Evolutionary conservation across 1,140 invertebrate genomes (phyloP), one percentile per base, ranked within the genome.

Genomic region (Chironomus tepperi): DNA sequence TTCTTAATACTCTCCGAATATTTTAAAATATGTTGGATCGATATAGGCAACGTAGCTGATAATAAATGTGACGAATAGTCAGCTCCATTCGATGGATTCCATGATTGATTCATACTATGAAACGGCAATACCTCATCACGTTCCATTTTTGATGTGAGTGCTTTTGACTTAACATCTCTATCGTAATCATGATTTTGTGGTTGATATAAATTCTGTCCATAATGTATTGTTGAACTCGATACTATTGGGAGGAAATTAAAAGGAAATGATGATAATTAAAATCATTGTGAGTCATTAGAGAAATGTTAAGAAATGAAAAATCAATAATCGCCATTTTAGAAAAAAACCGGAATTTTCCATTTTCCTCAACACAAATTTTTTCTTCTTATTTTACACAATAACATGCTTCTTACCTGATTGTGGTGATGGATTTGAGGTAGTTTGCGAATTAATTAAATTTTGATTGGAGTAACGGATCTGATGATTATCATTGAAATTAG

Each of bases 1-100:
- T 82, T 82, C 77, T 82, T 82, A 75, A 82, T 82, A 75, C 81
- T 81, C 78, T 82, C 81, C 76, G 81, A 82, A 77, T 82, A 82
- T 77, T 82, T 82, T 74, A 82, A 80, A 78, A 82, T 82, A 78
- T 82, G 81, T 75, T 82, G 81, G 77, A 82, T 81, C 70, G 81
- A 82, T 77, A 82, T 82, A 80, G 81, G 81, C 81, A 82, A 80
- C 80, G 81, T 82, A 78, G 81, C 81, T 73, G 81, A 82, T 75
- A 82, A 78, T 78, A 82, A 78, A 80, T 82, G 81, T 19, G 81
- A 82, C 77, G 81, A 82, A 70, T 82, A 82, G 76, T 82, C 81
- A 76, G 82, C 81, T 73, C 81, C 81, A 76, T 82, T 82, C 75
- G 81, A 79, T 74, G 81, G 81, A 74, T 82, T 82, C 81, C 81